A percentile compares a stretch with the other conserved stretches of the same genome.
Conservation (phyloP, 2,888 invertebrate genomes). For the Amblyjoppa fuscipennis region DNA sequence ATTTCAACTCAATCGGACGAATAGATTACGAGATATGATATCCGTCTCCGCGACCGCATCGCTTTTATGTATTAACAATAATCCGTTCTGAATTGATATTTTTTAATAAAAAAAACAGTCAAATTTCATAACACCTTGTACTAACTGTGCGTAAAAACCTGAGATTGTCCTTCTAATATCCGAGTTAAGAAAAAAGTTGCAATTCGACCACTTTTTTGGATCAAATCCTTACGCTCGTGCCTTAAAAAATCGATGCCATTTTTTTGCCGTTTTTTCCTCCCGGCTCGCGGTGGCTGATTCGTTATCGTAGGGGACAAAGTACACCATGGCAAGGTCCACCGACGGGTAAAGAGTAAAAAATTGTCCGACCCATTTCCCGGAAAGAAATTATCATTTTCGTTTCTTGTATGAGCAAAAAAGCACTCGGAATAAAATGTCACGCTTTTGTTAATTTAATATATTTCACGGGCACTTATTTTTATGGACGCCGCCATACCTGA, state of each 20-base stretch:
- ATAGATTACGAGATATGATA: too few species aligned
- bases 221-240: too few species aligned
- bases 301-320: background rate
- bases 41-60: too few species aligned
- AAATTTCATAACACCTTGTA: too few species aligned
- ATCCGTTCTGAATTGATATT: too few species aligned
- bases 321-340: background rate
- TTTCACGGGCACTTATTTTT: background rate
- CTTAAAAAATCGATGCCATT: too few species aligned
- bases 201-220: background rate
- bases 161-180: too few species aligned
- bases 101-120: too few species aligned
- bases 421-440: background rate
- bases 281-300: background rate
- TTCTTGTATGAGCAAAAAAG: background rate
- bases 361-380: background rate
- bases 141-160: too few species aligned
- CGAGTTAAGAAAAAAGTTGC: background rate
- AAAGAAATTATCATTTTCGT: background rate
- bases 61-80: too few species aligned
- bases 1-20: too few species aligned
- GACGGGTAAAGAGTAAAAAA: background rate
- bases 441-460: background rate
- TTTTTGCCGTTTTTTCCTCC: background rate
- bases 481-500: background rate